Percentiles rank a stretch among this genome's conserved stretches.
Evolutionary conservation across 2,797 vertebrate species (phyloP).

Genomic region (Uromys caudimaculatus): DNA sequence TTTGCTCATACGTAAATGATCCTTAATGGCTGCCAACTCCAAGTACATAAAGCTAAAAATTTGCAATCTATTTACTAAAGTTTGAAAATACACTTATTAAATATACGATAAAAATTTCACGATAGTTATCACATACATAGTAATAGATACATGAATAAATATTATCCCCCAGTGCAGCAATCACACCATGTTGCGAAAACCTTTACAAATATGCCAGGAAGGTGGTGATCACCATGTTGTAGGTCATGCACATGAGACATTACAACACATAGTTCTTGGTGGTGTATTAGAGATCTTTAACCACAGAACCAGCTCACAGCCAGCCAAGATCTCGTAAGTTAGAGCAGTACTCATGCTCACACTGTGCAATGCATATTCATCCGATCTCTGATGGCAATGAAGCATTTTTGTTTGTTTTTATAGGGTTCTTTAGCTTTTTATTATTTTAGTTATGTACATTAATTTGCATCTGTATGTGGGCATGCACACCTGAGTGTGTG

Average conservation of each 20-base stretch:
- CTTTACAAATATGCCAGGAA: not conserved
- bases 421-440: not conserved
- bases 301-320: not conserved
- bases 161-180: not conserved
- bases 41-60: not conserved
- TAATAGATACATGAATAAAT: not conserved
- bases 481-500: no score
- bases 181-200: not conserved
- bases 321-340: not conserved
- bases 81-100: not conserved
- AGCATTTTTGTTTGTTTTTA: not conserved
- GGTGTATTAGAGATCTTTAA: not conserved
- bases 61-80: not conserved
- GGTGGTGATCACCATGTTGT: not conserved
- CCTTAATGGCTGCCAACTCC: not conserved
- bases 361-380: not conserved
- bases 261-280: not conserved
- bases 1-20: slow-evolving; percentile 8
- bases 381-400: not conserved
- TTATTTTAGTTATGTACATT: not conserved
- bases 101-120: not conserved
- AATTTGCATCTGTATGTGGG: not conserved
- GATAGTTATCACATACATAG: not conserved
- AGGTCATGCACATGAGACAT: not conserved
- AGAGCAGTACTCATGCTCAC: not conserved